Percentiles rank a stretch among this genome's conserved stretches.
These are phyloP conservation scores for Turritopsis dohrnii DNA, from an alignment of 30 jellyfish, hydroid and myxozoan genomes.

Conservation along the genomic window DNA sequence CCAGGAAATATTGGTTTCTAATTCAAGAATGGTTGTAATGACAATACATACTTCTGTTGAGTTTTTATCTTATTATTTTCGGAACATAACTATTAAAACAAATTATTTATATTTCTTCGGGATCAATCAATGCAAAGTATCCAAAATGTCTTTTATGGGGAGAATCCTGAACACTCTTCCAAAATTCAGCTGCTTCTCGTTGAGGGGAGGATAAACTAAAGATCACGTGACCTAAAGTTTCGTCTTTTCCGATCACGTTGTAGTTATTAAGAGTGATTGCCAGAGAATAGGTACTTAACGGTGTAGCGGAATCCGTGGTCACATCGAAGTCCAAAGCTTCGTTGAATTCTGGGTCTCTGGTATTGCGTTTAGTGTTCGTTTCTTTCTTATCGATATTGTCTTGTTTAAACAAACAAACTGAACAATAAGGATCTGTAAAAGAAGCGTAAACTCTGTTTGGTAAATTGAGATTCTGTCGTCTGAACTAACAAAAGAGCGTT, in stretches of 20 bases:
- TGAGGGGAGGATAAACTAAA: constrained; percentile 65
- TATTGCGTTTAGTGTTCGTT: constrained; percentile 50
- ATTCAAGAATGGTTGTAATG: no score
- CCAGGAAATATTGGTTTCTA: no score
- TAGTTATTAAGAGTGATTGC: constrained; percentile 50
- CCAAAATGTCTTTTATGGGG: constrained; percentile 49
- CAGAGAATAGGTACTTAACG: constrained; percentile 48
- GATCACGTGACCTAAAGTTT: constrained; percentile 75
- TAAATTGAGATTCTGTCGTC: not conserved
- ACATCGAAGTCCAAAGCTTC: constrained; percentile 63
- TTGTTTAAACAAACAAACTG: constrained; percentile 49
- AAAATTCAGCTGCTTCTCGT: constrained; percentile 41
- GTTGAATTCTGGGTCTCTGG: constrained; percentile 54
- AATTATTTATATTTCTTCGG: constrained; percentile 45
- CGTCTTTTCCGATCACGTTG: constrained; percentile 60
- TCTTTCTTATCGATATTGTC: constrained; percentile 36
- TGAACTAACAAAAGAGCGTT: no score
- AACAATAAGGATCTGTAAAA: constrained; percentile 57
- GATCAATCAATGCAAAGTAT: constrained; percentile 56
- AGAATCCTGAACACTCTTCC: constrained; percentile 49
- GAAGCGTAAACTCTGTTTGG: not conserved
- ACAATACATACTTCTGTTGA: no score
- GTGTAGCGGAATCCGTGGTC: constrained; percentile 46
- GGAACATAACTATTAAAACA: not conserved
- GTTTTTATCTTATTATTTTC: not conserved